Base-by-base conservation (phyloP, 2,113 vertebrate genomes). In the Noturus placidus region DNA sequence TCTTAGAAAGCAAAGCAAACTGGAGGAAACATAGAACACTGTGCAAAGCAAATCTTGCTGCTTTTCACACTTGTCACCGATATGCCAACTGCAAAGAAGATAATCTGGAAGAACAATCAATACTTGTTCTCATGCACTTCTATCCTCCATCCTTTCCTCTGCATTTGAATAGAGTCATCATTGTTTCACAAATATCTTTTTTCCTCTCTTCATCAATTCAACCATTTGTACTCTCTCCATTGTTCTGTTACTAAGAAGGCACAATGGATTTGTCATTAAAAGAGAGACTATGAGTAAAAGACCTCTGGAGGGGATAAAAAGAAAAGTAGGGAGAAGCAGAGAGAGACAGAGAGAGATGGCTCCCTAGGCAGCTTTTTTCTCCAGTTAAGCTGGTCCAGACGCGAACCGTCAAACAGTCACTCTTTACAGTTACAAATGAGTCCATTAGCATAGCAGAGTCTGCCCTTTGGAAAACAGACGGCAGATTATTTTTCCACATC, bases 31-130 rank as follows among this genome's bases (percentile, higher is more conserved):
- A 9, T 1, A 33, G 13, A 46, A 76, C 42, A 65, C 77, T 83
- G 82, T 52, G n/a, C 84, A 57, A 89, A 67, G 76, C 35, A 30
- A 10, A 90, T 80, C 88, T 91, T 69, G 63, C 35, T 50, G 46
- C 63, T 70, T 70, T 87, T 86, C 78, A 91, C 91, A 90, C 92
- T 89, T 89, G 78, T 87, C 87, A 84, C 81, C 27, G 91, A 93
- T 92, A 90, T 93, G 90, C 88, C 80, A 87, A 89, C 86, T 87
- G 89, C 90, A 91, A 67, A 74, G 86, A 30, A 84, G 91, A 94
- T 92, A 92, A 94, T 92, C 90, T 88, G 88, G 87, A 79, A 92
- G 74, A 80, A 89, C 85, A 88, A 90, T 87, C 89, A 90, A 92
- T 93, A 92, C 91, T 83, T 83, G 86, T 90, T 69, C 86, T 86